phyloP scores from a whole-genome alignment of 2,797 vertebrate species.

The Phrynocephalus guinanensis region DNA sequence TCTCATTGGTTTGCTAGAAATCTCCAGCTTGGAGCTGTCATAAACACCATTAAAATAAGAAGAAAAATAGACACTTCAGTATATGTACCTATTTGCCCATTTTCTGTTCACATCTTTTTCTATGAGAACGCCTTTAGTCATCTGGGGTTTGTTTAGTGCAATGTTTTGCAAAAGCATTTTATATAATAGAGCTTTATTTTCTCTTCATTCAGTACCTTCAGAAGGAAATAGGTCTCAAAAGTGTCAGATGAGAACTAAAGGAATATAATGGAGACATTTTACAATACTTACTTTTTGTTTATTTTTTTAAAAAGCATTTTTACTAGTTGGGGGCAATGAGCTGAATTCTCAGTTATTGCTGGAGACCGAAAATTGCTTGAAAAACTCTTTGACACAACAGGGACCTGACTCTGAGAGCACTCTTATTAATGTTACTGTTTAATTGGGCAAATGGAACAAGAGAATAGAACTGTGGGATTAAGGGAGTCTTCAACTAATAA shows the following conservation, averaged over 20 bases:
- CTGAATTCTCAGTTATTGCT: neutral
- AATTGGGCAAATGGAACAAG: constrained; percentile 36
- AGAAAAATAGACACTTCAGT: neutral
- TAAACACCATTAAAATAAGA: neutral
- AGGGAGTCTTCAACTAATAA: constrained; percentile 55
- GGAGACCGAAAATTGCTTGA: neutral
- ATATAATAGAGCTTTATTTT: constrained; percentile 12
- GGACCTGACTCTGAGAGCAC: neutral
- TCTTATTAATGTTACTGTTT: constrained; percentile 44
- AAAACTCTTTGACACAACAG: constrained; percentile 28
- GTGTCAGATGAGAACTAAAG: constrained; percentile 34
- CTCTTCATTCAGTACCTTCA: constrained; percentile 32
- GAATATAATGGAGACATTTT: constrained; percentile 20
- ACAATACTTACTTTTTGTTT: neutral
- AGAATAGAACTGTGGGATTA: constrained; percentile 46
- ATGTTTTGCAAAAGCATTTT: neutral
- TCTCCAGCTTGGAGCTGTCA: neutral
- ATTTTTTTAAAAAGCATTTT: constrained; percentile 9
- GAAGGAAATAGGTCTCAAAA: constrained; percentile 34
- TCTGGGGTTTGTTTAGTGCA: constrained; percentile 10
- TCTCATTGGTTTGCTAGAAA: constrained; percentile 7
- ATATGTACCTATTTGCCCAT: neutral
- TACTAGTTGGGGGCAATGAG: neutral
- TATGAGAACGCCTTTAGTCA: constrained; percentile 37
- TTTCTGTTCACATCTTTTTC: constrained; percentile 24